A percentile compares a stretch with the other conserved stretches of the same genome.
phyloP scores from a whole-genome alignment of 2,113 vertebrate species.

The Raja brachyura region DNA sequence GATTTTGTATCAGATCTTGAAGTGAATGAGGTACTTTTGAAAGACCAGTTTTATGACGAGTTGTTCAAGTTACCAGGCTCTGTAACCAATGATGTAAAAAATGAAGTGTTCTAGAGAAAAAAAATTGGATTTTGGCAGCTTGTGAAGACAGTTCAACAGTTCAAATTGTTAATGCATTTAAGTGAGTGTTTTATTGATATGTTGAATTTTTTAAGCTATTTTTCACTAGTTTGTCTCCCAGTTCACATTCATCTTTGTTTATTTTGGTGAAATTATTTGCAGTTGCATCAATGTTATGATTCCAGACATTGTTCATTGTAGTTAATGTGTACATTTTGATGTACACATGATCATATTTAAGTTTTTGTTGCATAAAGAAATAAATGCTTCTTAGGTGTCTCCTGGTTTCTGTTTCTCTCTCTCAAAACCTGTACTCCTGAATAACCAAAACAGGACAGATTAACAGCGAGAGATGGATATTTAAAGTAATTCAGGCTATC shows the following conservation, averaged over 20 bases:
- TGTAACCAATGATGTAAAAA: conserved; percentile 66
- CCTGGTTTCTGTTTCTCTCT: conserved; percentile 42
- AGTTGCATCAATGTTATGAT: conserved; percentile 63
- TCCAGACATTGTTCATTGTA: conserved; percentile 73
- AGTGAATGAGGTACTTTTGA: conserved; percentile 38
- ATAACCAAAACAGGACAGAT: conserved; percentile 8
- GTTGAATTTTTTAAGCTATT: conserved; percentile 52
- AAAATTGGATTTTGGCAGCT: conserved; percentile 65
- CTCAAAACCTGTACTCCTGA: conserved; percentile 36
- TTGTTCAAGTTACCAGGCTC: conserved; percentile 68
- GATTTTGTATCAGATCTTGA: conserved; percentile 39
- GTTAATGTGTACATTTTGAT: conserved; percentile 62
- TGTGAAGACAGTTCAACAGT: conserved; percentile 62
- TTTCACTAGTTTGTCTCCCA: conserved; percentile 63
- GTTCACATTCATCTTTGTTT: conserved; percentile 60
- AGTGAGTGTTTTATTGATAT: conserved; percentile 56
- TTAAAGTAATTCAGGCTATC: background rate
- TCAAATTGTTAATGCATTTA: conserved; percentile 56
- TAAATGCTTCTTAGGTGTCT: conserved; percentile 82
- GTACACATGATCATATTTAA: conserved; percentile 76
- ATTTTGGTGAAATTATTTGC: conserved; percentile 55
- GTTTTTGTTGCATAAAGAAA: conserved; percentile 73
- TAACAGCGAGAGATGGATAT: background rate
- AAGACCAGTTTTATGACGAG: conserved; percentile 64
- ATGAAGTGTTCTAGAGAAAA: conserved; percentile 57